Evolutionary conservation across 2,113 vertebrate genomes (phyloP).

Genomic region (Crotalus helleri): DNA sequence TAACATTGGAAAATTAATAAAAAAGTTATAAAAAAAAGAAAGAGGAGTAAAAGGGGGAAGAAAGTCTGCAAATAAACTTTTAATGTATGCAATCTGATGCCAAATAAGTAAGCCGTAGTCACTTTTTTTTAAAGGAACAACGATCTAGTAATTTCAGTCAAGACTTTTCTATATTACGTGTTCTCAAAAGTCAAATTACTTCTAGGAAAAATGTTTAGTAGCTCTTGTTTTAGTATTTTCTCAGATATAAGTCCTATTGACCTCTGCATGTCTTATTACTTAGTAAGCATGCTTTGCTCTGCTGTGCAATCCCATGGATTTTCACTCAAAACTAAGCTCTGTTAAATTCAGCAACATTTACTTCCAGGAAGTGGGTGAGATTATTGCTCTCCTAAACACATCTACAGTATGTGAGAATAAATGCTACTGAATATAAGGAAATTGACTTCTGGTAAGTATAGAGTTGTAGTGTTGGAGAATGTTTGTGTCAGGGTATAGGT

Average conservation of each 20-base stretch:
- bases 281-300: neutral
- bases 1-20: too few species aligned
- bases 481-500: neutral
- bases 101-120: too few species aligned
- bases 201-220: neutral
- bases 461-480: neutral
- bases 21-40: too few species aligned
- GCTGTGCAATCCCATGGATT: neutral
- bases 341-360: neutral
- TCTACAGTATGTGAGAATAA: neutral
- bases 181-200: neutral
- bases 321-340: neutral
- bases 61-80: neutral
- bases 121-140: neutral
- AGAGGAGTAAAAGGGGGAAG: neutral
- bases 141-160: neutral
- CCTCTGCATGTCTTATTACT: neutral
- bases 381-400: neutral
- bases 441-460: neutral
- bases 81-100: neutral
- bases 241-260: neutral
- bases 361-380: neutral
- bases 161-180: neutral
- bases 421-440: neutral
- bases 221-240: neutral